These are phyloP conservation scores for Apodemia duryi DNA, from an alignment of 2,888 invertebrate genomes.

Conservation along the genomic window DNA sequence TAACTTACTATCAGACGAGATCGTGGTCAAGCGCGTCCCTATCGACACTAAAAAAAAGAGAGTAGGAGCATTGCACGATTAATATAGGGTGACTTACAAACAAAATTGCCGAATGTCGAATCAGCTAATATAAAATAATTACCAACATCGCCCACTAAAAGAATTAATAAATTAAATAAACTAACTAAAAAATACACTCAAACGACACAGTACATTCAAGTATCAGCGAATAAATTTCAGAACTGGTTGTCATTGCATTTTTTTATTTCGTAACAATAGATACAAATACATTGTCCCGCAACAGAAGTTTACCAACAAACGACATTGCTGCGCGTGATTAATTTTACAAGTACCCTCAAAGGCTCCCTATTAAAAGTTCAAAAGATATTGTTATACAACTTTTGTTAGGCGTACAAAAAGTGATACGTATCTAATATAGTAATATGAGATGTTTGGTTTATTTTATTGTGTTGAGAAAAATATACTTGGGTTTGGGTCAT, in stretches of 20 bases:
- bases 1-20: too few relatives aligned
- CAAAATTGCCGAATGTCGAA: too few relatives aligned
- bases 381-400: conserved; percentile 10
- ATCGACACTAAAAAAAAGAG: too few relatives aligned
- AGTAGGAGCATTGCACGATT: too few relatives aligned
- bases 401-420: conserved; percentile 2
- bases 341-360: conserved; percentile 52
- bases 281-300: conserved; percentile 50
- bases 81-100: too few relatives aligned
- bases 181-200: background rate
- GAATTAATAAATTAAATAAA: background rate
- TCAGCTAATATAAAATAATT: too few relatives aligned
- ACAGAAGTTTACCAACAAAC: conserved; percentile 71
- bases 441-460: conserved; percentile 1
- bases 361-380: conserved; percentile 21
- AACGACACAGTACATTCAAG: conserved; percentile 22
- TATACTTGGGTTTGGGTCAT: background rate
- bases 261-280: conserved; percentile 42
- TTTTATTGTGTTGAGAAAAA: background rate
- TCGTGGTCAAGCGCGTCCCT: too few relatives aligned
- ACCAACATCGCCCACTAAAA: too few relatives aligned
- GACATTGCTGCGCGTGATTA: conserved; percentile 66
- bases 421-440: conserved; percentile 10
- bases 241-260: conserved; percentile 47
- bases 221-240: conserved; percentile 47